A percentile compares a stretch with the other conserved stretches of the same genome.
Conservation (phyloP, 2,797 vertebrate genomes). For the Galaxias olidus region DNA sequence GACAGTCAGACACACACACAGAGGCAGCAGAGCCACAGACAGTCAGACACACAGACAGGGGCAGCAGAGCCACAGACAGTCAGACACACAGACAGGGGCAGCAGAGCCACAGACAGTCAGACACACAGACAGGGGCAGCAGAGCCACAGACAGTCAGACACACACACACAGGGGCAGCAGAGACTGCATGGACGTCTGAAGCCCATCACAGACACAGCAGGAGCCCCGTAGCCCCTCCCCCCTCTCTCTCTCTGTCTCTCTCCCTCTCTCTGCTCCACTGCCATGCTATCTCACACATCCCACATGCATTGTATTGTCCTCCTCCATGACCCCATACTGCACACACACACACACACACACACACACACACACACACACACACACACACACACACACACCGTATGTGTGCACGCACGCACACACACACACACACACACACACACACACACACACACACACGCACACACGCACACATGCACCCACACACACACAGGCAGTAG, state of each 20-base stretch:
- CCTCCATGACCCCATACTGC: background rate
- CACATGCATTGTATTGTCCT: constrained; percentile 42
- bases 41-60: too few species aligned
- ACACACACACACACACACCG: constrained; percentile 1
- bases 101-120: too few species aligned
- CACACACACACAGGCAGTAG: constrained; percentile 73
- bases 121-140: too few species aligned
- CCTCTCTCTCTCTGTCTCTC: constrained; percentile 18
- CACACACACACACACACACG: background rate
- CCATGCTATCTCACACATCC: constrained; percentile 19
- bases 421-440: background rate
- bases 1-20: too few species aligned
- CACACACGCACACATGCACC: constrained; percentile 48
- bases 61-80: too few species aligned
- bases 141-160: too few species aligned
- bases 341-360: background rate
- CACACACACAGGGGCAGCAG: too few species aligned
- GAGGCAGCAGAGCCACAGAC: too few species aligned
- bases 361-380: constrained; percentile 10
- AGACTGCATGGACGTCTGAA: too few species aligned
- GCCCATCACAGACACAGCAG: too few species aligned
- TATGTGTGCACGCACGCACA: background rate
- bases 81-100: too few species aligned
- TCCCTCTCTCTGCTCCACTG: constrained; percentile 52
- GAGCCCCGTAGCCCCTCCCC: too few species aligned